A percentile compares a stretch with the other conserved stretches of the same genome.
phyloP scores from a whole-genome alignment of 2,888 invertebrate genomes.

The Agrochola macilenta region DNA sequence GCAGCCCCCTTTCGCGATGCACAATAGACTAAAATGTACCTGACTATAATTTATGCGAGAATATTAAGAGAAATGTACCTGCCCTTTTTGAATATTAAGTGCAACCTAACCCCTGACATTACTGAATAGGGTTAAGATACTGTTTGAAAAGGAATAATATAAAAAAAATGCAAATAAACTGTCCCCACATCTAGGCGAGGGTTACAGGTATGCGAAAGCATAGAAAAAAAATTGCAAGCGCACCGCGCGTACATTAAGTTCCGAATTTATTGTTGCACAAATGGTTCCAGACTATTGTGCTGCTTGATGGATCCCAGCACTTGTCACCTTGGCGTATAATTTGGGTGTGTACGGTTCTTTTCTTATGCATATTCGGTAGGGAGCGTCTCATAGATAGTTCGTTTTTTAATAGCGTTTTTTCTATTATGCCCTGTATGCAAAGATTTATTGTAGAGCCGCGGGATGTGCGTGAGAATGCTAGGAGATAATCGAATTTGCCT shows the following conservation, averaged over 20 bases:
- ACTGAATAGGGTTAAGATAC: conserved; percentile 90
- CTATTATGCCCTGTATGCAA: conserved; percentile 87
- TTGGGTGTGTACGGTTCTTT: conserved; percentile 86
- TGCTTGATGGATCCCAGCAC: conserved; percentile 83
- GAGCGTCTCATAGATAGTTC: conserved; percentile 88
- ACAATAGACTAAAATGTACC: conserved; percentile 90
- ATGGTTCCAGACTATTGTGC: conserved; percentile 65
- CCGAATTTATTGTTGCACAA: conserved; percentile 71
- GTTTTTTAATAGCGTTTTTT: conserved; percentile 89
- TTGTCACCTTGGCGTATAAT: conserved; percentile 90
- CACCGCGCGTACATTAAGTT: conserved; percentile 76
- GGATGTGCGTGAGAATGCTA: conserved; percentile 89
- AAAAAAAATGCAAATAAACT: conserved; percentile 91
- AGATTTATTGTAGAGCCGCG: conserved; percentile 87
- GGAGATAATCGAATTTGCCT: conserved; percentile 91
- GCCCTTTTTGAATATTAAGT: conserved; percentile 91
- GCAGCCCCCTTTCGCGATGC: conserved; percentile 78
- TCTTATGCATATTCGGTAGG: conserved; percentile 87
- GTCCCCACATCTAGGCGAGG: conserved; percentile 85
- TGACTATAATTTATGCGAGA: conserved; percentile 91
- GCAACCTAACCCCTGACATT: conserved; percentile 91
- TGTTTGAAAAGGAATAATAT: conserved; percentile 89
- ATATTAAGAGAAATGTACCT: conserved; percentile 91
- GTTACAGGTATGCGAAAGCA: conserved; percentile 83
- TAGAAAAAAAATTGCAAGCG: conserved; percentile 85